Base-by-base conservation (phyloP, 2,797 vertebrate species). In the Chelon auratus region DNA sequence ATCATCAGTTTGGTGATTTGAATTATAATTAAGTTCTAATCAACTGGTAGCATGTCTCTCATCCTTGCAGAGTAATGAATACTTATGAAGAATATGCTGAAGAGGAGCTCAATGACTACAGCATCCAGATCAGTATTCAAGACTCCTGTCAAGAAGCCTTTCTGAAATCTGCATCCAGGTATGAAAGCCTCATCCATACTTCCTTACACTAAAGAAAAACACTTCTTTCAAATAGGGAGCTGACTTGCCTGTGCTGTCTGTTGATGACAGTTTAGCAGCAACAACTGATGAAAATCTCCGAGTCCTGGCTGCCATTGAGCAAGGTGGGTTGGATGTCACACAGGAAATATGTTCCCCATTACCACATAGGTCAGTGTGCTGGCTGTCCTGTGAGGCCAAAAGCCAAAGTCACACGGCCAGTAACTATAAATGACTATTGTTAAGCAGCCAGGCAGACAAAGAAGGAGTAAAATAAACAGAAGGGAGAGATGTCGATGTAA, bases 101-200 rank as follows among this genome's bases (percentile, higher is more conserved):
- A 66, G 94, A 96, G 11, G 90, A 93, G 37, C 91, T 96, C 66
- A 86, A 78, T 39, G 89, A 91, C 52, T 94, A 90, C 68, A 93
- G 92, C 61, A 71, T 96, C 84, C 94, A 96, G 71, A 88, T 94
- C 69, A 94, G 89, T 48, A 94, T 96, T 72, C 91, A 96, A 68
- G 94, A 96, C 74, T 93, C 94, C 53, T 91, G 92, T 47, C 92
- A 91, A 65, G 76, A 91, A 26, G 89, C 68, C 14, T 90, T 91
- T 69, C 68, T 86, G 36, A 86, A 80, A 73, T 88, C 77, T 68
- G 74, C 86, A 30, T 88, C 94, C 82, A 95, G 96, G 96, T 96
- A 93, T 9, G 30, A 11, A 24, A 45, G 12, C 10, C 43, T 13
- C 20, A n/a, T 26, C 18, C 12, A 47, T 40, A 15, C 24, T 4